phyloP scores from a whole-genome alignment of 2,113 vertebrate genomes.

The Anarhynchus alexandrinus region DNA sequence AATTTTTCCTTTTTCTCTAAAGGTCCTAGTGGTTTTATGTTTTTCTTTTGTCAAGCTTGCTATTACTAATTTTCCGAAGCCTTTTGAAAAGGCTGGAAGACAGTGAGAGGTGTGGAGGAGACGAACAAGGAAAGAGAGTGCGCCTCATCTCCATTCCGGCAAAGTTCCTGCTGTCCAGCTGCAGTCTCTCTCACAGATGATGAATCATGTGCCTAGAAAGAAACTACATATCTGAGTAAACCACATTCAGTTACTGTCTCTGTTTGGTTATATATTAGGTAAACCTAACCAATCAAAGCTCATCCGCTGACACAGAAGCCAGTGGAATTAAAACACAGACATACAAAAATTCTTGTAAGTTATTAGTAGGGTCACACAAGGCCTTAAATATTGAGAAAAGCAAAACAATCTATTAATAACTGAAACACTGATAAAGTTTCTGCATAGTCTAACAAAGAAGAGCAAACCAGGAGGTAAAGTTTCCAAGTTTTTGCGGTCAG shows the following conservation, averaged over 20 bases:
- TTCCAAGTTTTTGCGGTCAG: conserved; percentile 65
- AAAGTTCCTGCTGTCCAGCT: conserved; percentile 34
- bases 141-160: neutral
- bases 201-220: conserved; percentile 67
- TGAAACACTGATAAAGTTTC: conserved; percentile 66
- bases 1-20: neutral
- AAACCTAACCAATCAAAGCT: conserved; percentile 53
- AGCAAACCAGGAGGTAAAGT: conserved; percentile 32
- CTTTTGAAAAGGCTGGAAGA: neutral
- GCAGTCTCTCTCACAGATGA: conserved; percentile 47
- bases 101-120: neutral
- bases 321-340: conserved; percentile 68
- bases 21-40: neutral
- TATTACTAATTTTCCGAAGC: conserved; percentile 5
- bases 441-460: conserved; percentile 46
- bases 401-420: conserved; percentile 66
- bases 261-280: conserved; percentile 57
- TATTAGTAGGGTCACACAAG: conserved; percentile 56
- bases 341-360: conserved; percentile 56
- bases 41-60: neutral
- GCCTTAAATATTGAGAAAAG: conserved; percentile 58
- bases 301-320: conserved; percentile 62
- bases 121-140: neutral
- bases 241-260: conserved; percentile 61
- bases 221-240: conserved; percentile 64